phyloP scores from a whole-genome alignment of 2,888 invertebrate genomes.

The Oxyteleia sp. region DNA sequence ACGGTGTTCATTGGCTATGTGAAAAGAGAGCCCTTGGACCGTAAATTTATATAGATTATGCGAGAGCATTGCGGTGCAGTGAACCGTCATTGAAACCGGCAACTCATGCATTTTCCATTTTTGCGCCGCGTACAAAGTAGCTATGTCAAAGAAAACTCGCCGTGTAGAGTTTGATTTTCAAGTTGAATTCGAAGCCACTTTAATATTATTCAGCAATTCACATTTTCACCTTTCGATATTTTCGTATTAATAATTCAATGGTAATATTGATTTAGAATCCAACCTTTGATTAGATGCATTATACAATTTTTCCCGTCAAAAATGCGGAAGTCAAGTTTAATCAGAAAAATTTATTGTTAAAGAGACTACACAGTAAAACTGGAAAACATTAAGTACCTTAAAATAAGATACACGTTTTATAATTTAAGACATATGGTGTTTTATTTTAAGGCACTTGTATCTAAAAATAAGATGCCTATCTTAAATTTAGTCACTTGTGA shows the following conservation, averaged over 20 bases:
- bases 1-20: constrained; percentile 2
- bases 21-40: constrained; percentile 17
- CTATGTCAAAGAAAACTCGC: constrained; percentile 20
- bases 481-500: too few species aligned
- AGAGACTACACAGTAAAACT: too few species aligned
- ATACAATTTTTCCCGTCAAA: constrained; percentile 7
- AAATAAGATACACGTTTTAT: too few species aligned
- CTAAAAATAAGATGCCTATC: too few species aligned
- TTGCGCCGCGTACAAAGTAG: constrained; percentile 20
- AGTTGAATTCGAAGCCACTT: constrained; percentile 18
- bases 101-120: constrained; percentile 43
- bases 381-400: too few species aligned
- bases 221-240: constrained; percentile 26
- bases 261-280: constrained; percentile 9
- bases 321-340: background rate
- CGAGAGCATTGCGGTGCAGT: constrained; percentile 34
- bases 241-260: constrained; percentile 42
- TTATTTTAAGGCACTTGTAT: too few species aligned
- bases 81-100: constrained; percentile 30
- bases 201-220: constrained; percentile 22
- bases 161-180: constrained; percentile 23
- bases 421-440: too few species aligned
- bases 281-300: background rate
- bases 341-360: too few species aligned
- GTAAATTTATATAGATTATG: constrained; percentile 36